These are phyloP conservation scores for Mimumesa dahlbomi DNA, from an alignment of 2,888 invertebrate genomes.

Conservation along the genomic window DNA sequence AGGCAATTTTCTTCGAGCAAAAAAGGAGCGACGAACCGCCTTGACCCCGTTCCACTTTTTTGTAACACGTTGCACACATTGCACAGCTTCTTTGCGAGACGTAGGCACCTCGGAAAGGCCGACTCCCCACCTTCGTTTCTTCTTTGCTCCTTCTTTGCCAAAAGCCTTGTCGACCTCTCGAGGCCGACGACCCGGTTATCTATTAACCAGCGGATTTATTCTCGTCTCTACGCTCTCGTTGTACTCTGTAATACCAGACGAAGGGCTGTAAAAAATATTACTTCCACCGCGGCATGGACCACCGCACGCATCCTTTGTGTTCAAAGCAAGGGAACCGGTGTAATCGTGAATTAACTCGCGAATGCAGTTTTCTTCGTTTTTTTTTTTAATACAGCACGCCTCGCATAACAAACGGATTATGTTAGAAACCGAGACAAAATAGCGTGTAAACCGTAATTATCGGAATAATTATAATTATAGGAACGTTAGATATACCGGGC, in stretches of 20 bases:
- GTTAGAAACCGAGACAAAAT: no score
- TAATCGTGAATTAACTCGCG: no score
- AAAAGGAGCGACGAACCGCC: conserved; percentile 51
- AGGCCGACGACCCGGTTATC: conserved; percentile 55
- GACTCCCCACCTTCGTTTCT: conserved; percentile 26
- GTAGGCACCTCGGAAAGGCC: conserved; percentile 23
- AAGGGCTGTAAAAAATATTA: conserved; percentile 14
- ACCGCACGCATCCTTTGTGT: no score
- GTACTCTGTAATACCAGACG: not conserved
- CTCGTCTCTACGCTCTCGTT: conserved; percentile 28
- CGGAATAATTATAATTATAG: no score
- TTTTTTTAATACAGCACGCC: no score
- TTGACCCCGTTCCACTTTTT: conserved; percentile 60
- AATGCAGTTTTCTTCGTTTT: no score
- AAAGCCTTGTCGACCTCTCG: conserved; percentile 45
- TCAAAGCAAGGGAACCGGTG: no score
- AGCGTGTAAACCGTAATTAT: no score
- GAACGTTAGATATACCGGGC: no score
- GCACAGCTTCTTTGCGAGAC: conserved; percentile 42
- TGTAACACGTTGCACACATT: conserved; percentile 37
- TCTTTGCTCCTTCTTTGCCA: conserved; percentile 35
- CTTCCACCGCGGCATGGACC: no score
- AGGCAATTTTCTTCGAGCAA: conserved; percentile 42
- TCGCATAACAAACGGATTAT: no score
- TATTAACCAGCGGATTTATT: conserved; percentile 54